Evolutionary conservation across 2,888 invertebrate genomes (phyloP), one percentile per base, ranked within the genome.

Genomic region (Drosophila antonietae): DNA sequence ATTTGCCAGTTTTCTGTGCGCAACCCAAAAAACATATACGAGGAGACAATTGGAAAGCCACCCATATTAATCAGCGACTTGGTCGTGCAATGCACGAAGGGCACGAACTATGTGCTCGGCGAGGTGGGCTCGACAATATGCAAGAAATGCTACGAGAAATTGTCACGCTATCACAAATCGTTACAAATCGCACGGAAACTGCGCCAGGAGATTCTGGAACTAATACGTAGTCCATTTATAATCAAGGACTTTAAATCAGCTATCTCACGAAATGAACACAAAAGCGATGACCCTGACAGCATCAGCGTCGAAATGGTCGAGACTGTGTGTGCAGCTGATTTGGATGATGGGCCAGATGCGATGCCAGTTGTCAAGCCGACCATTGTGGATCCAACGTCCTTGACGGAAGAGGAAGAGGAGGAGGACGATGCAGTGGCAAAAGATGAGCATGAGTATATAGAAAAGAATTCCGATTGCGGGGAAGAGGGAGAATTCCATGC

Each of bases 1-100:
- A 84, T 88, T 75, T 88, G 88, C 65, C 82, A 86, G 60, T 88
- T 81, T 67, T 55, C 74, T 55, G 84, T 90, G 55, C 81, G 90
- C 39, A 73, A 74, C 55, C 79, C 82, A 9, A 82, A 73, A 46
- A 81, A 88, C 41, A 87, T 88, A 62, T 73, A 81, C 41, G 69
- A 75, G 12, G 84, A 88, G 47, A 75, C 75, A 1, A 80, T 88
- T 47, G 88, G 88, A 10, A 74, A 81, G 14, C 88, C 88, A 28
- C 87, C 88, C 9, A 68, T 88, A 31, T 65, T 79, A 46, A 83
- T 88, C 10, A 87, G 88, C 44, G 81, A 87, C 8, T 47, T 88
- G 51, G 77, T 88, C 8, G 61, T 78, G 51, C 88, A 87, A 31
- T 88, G 90, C 58, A 88, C 82, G 8, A 78, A 71, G 33, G 88